Evolutionary conservation across 1,140 invertebrate species (phyloP).

Genomic region (Zelostemma sp.): DNA sequence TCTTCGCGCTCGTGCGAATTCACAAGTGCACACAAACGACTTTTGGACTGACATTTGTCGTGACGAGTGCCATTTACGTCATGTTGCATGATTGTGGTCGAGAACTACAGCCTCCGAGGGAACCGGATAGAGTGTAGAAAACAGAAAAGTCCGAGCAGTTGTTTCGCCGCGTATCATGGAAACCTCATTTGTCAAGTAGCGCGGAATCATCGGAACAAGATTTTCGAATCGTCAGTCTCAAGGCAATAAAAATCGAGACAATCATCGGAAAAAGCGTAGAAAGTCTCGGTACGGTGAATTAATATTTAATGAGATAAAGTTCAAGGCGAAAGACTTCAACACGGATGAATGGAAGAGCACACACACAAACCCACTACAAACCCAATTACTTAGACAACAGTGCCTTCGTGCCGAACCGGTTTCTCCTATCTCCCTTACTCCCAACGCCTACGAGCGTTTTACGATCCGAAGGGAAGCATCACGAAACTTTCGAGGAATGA

Average conservation of each 20-base stretch:
- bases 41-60: constrained; percentile 30
- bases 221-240: too few relatives aligned
- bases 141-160: too few relatives aligned
- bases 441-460: too few relatives aligned
- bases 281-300: constrained; percentile 9
- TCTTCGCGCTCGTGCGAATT: constrained; percentile 32
- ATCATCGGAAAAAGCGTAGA: too few relatives aligned
- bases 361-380: constrained; percentile 29
- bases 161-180: too few relatives aligned
- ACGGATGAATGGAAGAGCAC: constrained; percentile 11
- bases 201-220: too few relatives aligned
- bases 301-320: constrained; percentile 28
- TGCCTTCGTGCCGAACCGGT: constrained; percentile 28
- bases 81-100: neutral
- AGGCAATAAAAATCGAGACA: too few relatives aligned
- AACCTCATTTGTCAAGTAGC: too few relatives aligned
- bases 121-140: too few relatives aligned
- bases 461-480: too few relatives aligned
- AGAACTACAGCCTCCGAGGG: too few relatives aligned
- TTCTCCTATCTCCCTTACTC: constrained; percentile 18
- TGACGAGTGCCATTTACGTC: constrained; percentile 40
- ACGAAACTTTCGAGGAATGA: too few relatives aligned
- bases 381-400: constrained; percentile 53
- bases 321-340: constrained; percentile 28
- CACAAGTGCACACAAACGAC: constrained; percentile 29